These are phyloP conservation scores for Pangasianodon gigas DNA, from an alignment of 2,113 vertebrate genomes.

Conservation along the genomic window DNA sequence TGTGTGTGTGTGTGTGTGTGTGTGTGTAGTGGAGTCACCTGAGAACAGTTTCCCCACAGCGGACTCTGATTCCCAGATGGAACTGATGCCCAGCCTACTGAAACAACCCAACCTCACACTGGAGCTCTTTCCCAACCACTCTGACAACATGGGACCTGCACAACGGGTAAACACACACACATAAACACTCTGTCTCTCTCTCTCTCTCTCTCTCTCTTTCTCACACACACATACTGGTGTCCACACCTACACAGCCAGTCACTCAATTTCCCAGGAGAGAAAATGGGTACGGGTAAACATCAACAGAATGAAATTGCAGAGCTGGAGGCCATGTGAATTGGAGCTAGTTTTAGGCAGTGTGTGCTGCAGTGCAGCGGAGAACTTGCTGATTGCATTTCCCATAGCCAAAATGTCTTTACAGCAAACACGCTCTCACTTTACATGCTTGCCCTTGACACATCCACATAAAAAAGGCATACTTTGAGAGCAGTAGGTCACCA, in stretches of 20 bases:
- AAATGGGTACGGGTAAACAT: not conserved
- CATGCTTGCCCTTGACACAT: slow-evolving; percentile 19
- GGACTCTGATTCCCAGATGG: slow-evolving; percentile 85
- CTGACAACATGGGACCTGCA: slow-evolving; percentile 80
- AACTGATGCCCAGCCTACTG: slow-evolving; percentile 82
- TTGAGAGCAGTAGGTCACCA: not conserved
- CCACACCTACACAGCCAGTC: not conserved
- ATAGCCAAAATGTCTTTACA: not conserved
- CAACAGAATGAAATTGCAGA: not conserved
- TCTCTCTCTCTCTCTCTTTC: not conserved
- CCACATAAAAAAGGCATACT: not conserved
- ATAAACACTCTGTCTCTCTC: not conserved
- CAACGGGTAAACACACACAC: slow-evolving; percentile 76
- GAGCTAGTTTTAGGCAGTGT: not conserved
- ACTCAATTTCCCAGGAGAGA: not conserved
- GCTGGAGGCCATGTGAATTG: not conserved
- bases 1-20: slow-evolving; percentile 16
- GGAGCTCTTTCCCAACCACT: slow-evolving; percentile 85
- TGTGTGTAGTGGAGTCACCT: slow-evolving; percentile 76
- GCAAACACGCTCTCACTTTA: slow-evolving; percentile 7
- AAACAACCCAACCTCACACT: slow-evolving; percentile 85
- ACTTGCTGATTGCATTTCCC: not conserved
- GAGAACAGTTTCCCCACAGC: slow-evolving; percentile 82
- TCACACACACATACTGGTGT: too few species aligned
- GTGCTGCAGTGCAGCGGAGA: slow-evolving; percentile 1